phyloP scores from a whole-genome alignment of 2,797 vertebrate species.

The Acanthiza pusilla region DNA sequence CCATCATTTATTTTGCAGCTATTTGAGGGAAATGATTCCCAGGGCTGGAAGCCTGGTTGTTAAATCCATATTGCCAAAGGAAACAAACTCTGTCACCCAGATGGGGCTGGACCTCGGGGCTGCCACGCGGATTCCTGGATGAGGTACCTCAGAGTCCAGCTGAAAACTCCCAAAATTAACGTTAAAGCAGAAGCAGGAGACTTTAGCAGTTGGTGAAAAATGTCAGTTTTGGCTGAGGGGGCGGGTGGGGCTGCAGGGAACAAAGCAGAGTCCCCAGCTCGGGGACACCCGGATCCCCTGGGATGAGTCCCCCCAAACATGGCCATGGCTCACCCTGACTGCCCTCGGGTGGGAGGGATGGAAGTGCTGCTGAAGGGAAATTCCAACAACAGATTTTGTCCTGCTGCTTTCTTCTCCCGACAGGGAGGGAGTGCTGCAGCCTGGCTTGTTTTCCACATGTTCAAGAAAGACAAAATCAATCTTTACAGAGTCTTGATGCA shows the following conservation, averaged over 20 bases:
- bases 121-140: neutral
- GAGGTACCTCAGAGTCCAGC: neutral
- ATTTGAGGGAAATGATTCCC: neutral
- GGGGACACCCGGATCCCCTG: accelerated
- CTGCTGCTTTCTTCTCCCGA: neutral
- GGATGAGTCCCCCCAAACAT: neutral
- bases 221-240: neutral
- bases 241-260: neutral
- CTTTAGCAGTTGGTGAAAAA: neutral
- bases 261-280: neutral
- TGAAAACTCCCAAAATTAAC: neutral
- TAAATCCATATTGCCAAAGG: neutral
- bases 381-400: neutral
- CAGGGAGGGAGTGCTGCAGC: neutral
- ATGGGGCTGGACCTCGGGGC: neutral
- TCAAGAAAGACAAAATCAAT: neutral
- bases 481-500: neutral
- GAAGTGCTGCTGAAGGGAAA: neutral
- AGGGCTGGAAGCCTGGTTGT: neutral
- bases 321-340: neutral
- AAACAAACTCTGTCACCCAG: neutral
- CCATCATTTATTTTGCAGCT: slow-evolving; percentile 36
- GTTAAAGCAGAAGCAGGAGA: neutral
- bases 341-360: neutral
- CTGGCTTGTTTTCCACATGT: neutral